Evolutionary conservation across 2,113 vertebrate species (phyloP).

Genomic region (Gila orcuttii): DNA sequence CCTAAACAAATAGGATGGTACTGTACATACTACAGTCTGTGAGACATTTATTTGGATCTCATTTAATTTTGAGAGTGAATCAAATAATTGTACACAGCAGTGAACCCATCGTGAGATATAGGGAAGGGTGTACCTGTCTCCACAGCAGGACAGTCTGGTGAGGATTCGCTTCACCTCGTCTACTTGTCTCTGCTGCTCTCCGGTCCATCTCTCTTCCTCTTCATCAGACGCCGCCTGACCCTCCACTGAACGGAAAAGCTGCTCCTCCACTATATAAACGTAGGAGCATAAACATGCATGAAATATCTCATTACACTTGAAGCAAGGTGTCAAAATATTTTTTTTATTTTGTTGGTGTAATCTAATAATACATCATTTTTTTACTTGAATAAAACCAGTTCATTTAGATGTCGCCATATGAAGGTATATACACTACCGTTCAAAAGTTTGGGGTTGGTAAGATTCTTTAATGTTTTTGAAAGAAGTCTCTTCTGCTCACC

Average conservation of each 20-base stretch:
- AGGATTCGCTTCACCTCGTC: slow-evolving; percentile 72
- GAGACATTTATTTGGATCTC: background rate
- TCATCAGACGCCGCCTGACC: slow-evolving; percentile 92
- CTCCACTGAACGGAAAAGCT: slow-evolving; percentile 89
- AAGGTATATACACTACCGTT: background rate
- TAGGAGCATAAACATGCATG: background rate
- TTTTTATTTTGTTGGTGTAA: background rate
- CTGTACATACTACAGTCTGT: background rate
- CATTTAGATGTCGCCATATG: background rate
- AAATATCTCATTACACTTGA: background rate
- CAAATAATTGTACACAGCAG: background rate
- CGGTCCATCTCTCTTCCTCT: slow-evolving; percentile 83
- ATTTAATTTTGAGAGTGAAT: background rate
- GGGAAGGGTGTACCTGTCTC: slow-evolving; percentile 71
- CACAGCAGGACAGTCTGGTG: slow-evolving; percentile 77
- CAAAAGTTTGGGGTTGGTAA: background rate
- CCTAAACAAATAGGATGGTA: background rate
- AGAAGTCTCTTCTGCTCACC: background rate
- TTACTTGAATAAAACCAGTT: background rate
- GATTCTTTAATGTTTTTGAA: background rate
- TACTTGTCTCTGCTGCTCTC: slow-evolving; percentile 67
- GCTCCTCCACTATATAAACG: slow-evolving; percentile 79
- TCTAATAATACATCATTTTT: background rate
- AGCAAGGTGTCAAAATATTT: background rate
- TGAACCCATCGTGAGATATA: background rate